Conservation (phyloP, 2,113 vertebrate genomes). For the Theristicus caerulescens region DNA sequence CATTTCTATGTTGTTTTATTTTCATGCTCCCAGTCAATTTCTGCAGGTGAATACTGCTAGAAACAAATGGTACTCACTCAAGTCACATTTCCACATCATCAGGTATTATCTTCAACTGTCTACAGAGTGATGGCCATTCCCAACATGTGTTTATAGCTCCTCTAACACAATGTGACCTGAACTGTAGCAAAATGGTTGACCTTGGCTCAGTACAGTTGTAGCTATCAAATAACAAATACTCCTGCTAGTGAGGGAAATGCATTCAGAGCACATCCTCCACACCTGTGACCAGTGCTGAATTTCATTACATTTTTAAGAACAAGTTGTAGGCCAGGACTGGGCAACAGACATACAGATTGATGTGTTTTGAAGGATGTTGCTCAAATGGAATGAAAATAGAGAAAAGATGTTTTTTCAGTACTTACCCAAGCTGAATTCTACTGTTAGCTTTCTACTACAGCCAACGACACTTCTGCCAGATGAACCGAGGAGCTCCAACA, state of each 20-base stretch:
- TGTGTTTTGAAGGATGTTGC: neutral
- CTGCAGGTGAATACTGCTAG: neutral
- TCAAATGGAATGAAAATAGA: neutral
- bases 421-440: neutral
- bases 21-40: neutral
- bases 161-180: neutral
- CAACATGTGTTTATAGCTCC: neutral
- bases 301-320: neutral
- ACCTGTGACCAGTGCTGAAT: neutral
- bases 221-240: neutral
- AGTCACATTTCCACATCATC: neutral
- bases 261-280: neutral
- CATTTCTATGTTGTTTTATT: neutral
- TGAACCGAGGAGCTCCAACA: neutral
- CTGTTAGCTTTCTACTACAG: neutral
- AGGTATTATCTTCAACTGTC: neutral
- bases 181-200: neutral
- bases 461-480: neutral
- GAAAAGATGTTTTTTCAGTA: neutral
- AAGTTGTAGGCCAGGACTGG: neutral
- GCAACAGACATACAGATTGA: neutral
- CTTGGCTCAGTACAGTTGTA: accelerated
- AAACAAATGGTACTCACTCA: neutral
- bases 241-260: neutral
- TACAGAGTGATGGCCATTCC: neutral